Evolutionary conservation across 2,888 invertebrate genomes (phyloP), one percentile per base, ranked within the genome.

Genomic region (Beris chalybata): DNA sequence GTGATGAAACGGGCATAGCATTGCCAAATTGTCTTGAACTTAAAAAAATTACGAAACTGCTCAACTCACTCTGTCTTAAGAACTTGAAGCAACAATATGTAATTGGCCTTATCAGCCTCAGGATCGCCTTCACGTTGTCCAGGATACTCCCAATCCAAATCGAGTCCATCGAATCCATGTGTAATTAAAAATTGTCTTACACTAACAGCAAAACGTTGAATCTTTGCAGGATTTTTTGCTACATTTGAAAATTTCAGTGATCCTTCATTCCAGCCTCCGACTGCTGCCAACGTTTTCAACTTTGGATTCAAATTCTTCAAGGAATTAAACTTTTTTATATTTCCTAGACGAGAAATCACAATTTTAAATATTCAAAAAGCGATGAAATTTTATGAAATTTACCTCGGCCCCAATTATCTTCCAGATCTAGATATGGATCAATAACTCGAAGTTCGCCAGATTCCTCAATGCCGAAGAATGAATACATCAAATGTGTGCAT

Each of bases 401-500:
- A 84, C 85, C 80, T 74, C 79, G 79, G 15, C 86, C 88, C 74
- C 83, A 83, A 71, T 86, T 81, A 55, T 87, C 86, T 22, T 86
- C 82, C 3, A 89, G 76, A 73, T 91, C 92, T 58, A 87, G 79
- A 75, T 82, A 85, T 0, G 84, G 73, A 74, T 90, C 90, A 12
- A 89, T 77, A 1, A 87, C 78, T 3, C 80, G 76, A 0, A 89
- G 74, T 0, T 77, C 79, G 1, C 87, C 86, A 53, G 82, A 78
- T 1, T 74, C 66, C 47, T 83, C 77, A 9, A 92, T 81, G 0
- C 91, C 92, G 32, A 86, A 84, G 74, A 93, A 93, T 0, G 87
- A 80, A 75, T 92, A 93, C 12, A 91, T 84, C 53, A 90, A 65
- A 74, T 93, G 92, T 0, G 92, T 91, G 76, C 92, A 93, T 0